Base-by-base conservation (phyloP, 2,113 vertebrate genomes). In the Crotalus tigris region DNA sequence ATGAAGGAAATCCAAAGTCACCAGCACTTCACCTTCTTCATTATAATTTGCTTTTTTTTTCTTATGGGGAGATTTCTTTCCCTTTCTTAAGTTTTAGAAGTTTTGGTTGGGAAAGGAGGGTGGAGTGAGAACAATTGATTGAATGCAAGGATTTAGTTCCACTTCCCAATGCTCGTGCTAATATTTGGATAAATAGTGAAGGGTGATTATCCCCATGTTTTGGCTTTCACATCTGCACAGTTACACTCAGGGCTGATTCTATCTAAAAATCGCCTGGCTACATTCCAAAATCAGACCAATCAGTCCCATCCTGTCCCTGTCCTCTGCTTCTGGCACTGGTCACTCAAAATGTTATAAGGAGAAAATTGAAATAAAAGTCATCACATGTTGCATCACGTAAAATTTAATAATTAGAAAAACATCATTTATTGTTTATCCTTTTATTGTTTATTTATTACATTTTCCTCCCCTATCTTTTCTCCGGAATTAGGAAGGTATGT, bases 1-100 rank as follows among this genome's bases (percentile, higher is more conserved):
- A 96, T 93, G 90, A 95, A 96, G 95, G 93, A 94, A 95, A 97
- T 93, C 91, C 95, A 94, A 95, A 89, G 92, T 89, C 54, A 94
- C 49, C 21, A 46, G n/a, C 93, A 87, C 93, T 92, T 93, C 61
- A 95, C 94, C 46, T 64, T 87, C 81, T 89, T 44, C 93, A 26
- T 96, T 96, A 87, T 94, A 29, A 44, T 61, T 89, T 92, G 91
- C 85, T 92, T 94, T 96, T 94, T 94, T 26, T 58, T 88, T 2
- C 24, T 61, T 26, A 93, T 90, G 91, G 91, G 87, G 91, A 55
- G 81, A 33, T 92, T 5, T 90, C 89, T 90, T 12, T n/a, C 64
- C 81, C 92, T 49, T 24, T 86, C 55, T 53, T 49, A 86, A 53
- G 87, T 59, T 91, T 95, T 90, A 46, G 53, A 55, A 29, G 92